Evolutionary conservation across 1,140 invertebrate species (phyloP).

Genomic region (Linepithema humile): DNA sequence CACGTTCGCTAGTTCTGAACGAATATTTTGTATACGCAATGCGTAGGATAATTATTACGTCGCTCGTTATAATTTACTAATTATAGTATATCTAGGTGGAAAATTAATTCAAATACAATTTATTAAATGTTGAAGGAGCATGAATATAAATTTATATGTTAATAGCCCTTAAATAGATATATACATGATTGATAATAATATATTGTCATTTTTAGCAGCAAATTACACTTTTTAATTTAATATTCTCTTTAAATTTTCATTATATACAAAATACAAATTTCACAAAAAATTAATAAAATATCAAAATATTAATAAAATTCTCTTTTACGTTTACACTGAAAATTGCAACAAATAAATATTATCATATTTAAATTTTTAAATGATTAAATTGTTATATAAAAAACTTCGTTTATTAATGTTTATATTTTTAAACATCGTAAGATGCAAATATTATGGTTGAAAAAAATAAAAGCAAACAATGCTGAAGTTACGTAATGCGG

Average conservation of each 20-base stretch:
- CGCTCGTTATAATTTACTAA: conserved; percentile 13
- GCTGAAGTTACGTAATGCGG: background rate
- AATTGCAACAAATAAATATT: background rate
- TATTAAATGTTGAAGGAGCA: background rate
- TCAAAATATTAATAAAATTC: background rate
- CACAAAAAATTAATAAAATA: background rate
- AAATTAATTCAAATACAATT: conserved; percentile 26
- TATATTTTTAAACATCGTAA: background rate
- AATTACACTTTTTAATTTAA: background rate
- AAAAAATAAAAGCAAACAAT: background rate
- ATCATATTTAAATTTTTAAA: background rate
- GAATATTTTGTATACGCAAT: background rate
- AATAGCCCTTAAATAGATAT: conserved; percentile 8
- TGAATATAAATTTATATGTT: background rate
- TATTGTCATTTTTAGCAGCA: background rate
- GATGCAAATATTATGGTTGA: background rate
- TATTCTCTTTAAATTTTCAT: background rate
- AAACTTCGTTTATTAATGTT: background rate
- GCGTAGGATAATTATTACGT: background rate
- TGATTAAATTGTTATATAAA: background rate
- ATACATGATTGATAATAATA: background rate
- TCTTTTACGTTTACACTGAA: background rate
- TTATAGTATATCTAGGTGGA: background rate
- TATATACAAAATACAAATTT: background rate
- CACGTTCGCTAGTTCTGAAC: background rate